phyloP scores from a whole-genome alignment of 2,113 vertebrate genomes.

The Oenanthe oenanthe region DNA sequence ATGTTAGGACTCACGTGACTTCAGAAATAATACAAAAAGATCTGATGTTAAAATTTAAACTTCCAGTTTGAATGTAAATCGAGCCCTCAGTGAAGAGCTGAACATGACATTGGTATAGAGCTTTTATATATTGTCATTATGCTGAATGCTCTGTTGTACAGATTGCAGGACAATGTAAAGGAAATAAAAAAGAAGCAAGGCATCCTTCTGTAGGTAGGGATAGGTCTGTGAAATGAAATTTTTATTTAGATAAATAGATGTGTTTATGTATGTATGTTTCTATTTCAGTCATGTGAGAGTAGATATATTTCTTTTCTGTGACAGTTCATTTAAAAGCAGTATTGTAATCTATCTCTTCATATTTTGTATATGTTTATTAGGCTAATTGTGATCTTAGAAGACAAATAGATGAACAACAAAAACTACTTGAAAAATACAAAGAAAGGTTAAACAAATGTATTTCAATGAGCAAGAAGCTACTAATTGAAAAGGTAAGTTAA shows the following conservation, averaged over 20 bases:
- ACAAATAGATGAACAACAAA: slow-evolving; percentile 99
- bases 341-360: neutral
- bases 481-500: slow-evolving; percentile 94
- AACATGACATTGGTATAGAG: neutral
- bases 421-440: slow-evolving; percentile 99
- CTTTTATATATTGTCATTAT: neutral
- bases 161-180: neutral
- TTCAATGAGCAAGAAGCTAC: slow-evolving; percentile 99
- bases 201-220: neutral
- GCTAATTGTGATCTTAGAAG: slow-evolving; percentile 99
- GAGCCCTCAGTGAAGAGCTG: neutral
- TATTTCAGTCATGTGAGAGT: neutral
- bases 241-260: neutral
- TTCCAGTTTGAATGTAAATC: neutral
- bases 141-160: neutral
- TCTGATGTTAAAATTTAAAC: neutral
- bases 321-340: neutral
- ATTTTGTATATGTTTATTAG: slow-evolving; percentile 72
- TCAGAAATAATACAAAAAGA: neutral
- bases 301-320: neutral
- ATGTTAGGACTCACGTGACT: neutral
- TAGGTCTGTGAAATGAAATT: neutral
- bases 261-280: neutral
- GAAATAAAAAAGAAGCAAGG: neutral
- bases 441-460: slow-evolving; percentile 99